These are phyloP conservation scores for Hylaeus anthracinus DNA, from an alignment of 1,140 invertebrate species.

Conservation along the genomic window DNA sequence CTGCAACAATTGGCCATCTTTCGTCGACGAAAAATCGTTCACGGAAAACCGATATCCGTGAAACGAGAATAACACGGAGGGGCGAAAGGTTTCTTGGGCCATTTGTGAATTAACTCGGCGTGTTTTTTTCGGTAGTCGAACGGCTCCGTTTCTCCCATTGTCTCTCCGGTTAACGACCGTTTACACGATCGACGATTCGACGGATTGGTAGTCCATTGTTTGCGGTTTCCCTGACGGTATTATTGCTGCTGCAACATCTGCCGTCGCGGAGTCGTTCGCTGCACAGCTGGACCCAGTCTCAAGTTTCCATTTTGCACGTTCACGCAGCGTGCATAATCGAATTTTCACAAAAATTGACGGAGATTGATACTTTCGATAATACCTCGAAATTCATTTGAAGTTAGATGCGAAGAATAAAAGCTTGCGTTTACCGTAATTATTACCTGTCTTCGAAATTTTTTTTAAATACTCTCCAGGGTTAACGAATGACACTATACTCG, in stretches of 20 bases:
- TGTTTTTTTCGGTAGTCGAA: not conserved
- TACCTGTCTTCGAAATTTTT: too few relatives aligned
- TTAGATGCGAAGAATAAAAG: too few relatives aligned
- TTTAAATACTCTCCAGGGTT: too few relatives aligned
- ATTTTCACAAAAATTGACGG: too few relatives aligned
- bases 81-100: conserved; percentile 7
- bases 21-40: conserved; percentile 20
- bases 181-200: conserved; percentile 24
- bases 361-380: too few relatives aligned
- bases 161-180: conserved; percentile 49
- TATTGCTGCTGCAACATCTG: conserved; percentile 38
- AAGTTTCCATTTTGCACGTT: conserved; percentile 41
- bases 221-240: conserved; percentile 35
- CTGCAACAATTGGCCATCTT: conserved; percentile 3
- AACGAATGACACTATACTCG: too few relatives aligned
- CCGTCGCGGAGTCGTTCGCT: not conserved
- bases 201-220: conserved; percentile 28
- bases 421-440: too few relatives aligned
- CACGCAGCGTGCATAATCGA: not conserved
- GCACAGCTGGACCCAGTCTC: conserved; percentile 40
- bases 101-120: conserved; percentile 21
- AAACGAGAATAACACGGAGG: conserved; percentile 17
- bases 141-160: conserved; percentile 16
- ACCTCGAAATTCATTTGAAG: too few relatives aligned
- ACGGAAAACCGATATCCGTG: conserved; percentile 55